Evolutionary conservation across 1,140 invertebrate genomes (phyloP).

Genomic region (Drosophila burlai): DNA sequence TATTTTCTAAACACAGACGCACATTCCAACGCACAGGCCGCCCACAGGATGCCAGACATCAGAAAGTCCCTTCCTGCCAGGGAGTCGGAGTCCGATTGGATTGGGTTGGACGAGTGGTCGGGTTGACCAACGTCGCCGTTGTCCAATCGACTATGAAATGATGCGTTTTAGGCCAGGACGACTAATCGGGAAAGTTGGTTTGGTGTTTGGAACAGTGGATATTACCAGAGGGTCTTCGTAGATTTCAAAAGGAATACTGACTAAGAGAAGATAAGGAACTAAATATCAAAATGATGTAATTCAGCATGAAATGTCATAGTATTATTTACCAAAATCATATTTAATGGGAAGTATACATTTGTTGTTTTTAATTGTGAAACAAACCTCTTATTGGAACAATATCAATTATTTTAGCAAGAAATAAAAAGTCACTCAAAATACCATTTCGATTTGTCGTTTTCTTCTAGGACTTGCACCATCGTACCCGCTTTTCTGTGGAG

Average conservation of each 20-base stretch:
- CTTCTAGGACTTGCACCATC: neutral
- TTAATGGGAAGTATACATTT: too few species aligned
- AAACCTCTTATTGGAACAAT: neutral
- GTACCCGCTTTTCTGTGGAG: conserved; percentile 18
- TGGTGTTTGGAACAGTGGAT: conserved; percentile 40
- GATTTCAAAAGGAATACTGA: neutral
- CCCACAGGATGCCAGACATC: conserved; percentile 45
- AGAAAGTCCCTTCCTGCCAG: conserved; percentile 40
- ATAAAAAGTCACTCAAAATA: too few species aligned
- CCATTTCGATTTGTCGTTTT: neutral
- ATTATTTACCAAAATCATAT: neutral
- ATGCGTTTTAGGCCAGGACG: conserved; percentile 65
- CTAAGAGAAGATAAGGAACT: neutral
- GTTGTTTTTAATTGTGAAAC: neutral
- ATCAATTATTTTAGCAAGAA: neutral
- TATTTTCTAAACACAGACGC: conserved; percentile 81
- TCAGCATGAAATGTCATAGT: neutral
- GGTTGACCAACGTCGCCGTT: conserved; percentile 63
- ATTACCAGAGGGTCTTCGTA: neutral
- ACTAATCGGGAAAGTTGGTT: conserved; percentile 69
- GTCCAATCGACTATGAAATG: conserved; percentile 80
- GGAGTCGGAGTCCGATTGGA: conserved; percentile 21
- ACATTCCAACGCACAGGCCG: conserved; percentile 51
- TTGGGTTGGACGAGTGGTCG: conserved; percentile 22
- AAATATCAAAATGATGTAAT: neutral